Base-by-base conservation (phyloP, 2,113 vertebrate genomes). In the Pangasianodon gigas region DNA sequence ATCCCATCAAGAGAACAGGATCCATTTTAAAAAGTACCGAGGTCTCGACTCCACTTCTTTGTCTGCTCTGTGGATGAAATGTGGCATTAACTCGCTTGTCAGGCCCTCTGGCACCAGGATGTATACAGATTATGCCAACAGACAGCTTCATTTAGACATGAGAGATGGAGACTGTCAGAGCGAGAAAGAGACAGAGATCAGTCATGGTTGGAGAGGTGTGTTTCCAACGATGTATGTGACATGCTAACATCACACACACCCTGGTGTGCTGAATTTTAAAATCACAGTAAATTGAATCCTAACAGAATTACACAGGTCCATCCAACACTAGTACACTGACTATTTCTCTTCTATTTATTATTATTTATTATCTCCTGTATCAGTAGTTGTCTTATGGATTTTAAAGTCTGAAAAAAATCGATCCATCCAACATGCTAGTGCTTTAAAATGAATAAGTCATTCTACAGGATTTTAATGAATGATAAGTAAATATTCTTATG, bases 1-100 rank as follows among this genome's bases (percentile, higher is more conserved):
- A 52, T 69, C 46, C 84, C 44, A 85, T 85, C 84, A 85, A 48
- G 44, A 85, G 29, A n/a, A 69, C 29, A 1, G 16, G 62, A 85
- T 44, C 19, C 24, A 29, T 65, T 52, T 81, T n/a, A 69, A 29
- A 85, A 29, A 85, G 62, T 13, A 65, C 41, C 1, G 41, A 62
- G 26, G 26, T 67, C 60, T 48, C 26, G 41, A 85, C 10, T 67
- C 37, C 58, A 85, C 60, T 29, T 46, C 60, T 26, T 18, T 51
- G n/a, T 37, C 52, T 16, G n/a, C 11, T 37, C 46, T 10, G n/a
- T 65, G 46, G 26, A 81, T 29, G 75, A 79, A 79, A 60, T 26
- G 56, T 85, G 32, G 11, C 32, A 62, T 69, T 19, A 67, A 65
- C 62, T 32, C 69, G 84, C 44, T 32, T 11, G 29, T n/a, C 44